Evolutionary conservation across 30 jellyfish, hydroid and myxozoan genomes (phyloP), one percentile per base, ranked within the genome.

Genomic region (Aurelia aurita complex sp. Pacific): DNA sequence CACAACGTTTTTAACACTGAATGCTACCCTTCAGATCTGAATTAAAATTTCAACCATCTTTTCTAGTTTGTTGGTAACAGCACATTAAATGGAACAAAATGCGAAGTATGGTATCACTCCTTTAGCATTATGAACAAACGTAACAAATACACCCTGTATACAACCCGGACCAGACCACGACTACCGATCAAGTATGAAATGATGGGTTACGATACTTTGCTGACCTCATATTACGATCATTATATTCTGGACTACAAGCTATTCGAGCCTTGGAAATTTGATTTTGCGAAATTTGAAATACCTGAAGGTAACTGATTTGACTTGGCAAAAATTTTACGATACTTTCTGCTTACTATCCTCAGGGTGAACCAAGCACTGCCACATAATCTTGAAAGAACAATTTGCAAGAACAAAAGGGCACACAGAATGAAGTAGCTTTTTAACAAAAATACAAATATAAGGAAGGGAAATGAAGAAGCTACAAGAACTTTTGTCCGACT

Each of bases 151-250:
- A 92, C 98, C 19, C 61, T 92, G 67, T 92, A 92, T 55, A 92
- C 98, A 43, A 92, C 98, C 38, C 70, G 96, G 55, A 69, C 90
- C 46, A 54, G 70, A 14, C 95, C 98, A 7, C 85, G 95, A 17
- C 66, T 81, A 3, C 98, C 98, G 38, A 11, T 92, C n/a, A 95
- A 88, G n/a, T 92, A 92, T 55, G 98, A 92, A 70, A 92, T 92
- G 98, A 92, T 92, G 98, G 98, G 98, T 36, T 92, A 92, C 64
- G 98, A 92, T 65, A 92, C 98, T 12, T 62, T 92, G 73, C 86
- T 92, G 50, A 86, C 98, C 54, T 92, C 98, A 13, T 92, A 92
- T 75, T 92, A 92, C 64, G 98, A 92, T 76, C 94, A 92, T 66
- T 92, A 92, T 75, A 86, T 92, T 15, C 69, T 92, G 85, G 91